These are phyloP conservation scores for Andrena haemorrhoa DNA, from an alignment of 2,888 invertebrate genomes.

Conservation along the genomic window DNA sequence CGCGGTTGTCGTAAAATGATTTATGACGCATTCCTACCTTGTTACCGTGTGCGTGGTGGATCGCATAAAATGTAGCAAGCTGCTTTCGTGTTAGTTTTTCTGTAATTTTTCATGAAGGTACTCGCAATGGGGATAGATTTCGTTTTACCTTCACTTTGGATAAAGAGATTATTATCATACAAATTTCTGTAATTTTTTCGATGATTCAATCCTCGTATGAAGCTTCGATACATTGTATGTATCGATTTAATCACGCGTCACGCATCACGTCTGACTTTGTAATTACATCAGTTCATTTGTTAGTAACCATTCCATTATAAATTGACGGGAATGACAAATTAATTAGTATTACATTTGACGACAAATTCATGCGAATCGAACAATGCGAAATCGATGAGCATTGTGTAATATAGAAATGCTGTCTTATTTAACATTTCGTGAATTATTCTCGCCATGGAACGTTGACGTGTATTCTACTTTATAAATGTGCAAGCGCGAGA, in stretches of 20 bases:
- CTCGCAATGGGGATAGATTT: too few species aligned
- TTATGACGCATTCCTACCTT: slow-evolving; percentile 4
- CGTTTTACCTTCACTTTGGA: background rate
- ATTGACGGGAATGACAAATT: background rate
- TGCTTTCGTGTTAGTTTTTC: background rate
- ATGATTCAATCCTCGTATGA: too few species aligned
- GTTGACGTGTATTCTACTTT: slow-evolving; percentile 15
- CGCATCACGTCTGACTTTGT: too few species aligned
- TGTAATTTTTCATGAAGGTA: too few species aligned
- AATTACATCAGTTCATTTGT: background rate
- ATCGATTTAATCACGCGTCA: too few species aligned
- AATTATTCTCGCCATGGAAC: slow-evolving; percentile 10
- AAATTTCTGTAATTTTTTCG: too few species aligned
- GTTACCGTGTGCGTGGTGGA: background rate
- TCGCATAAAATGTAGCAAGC: background rate
- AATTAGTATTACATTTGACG: background rate
- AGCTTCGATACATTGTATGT: too few species aligned
- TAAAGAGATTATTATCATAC: background rate
- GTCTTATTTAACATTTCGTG: slow-evolving; percentile 9
- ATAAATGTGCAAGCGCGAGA: slow-evolving; percentile 18
- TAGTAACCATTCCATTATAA: background rate
- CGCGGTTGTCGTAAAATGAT: slow-evolving; percentile 47
- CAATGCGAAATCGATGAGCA: background rate
- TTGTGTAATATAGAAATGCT: background rate
- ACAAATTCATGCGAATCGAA: background rate